These are phyloP conservation scores for Halcyon malimbica DNA, from an alignment of 2,113 vertebrate species.

Conservation along the genomic window DNA sequence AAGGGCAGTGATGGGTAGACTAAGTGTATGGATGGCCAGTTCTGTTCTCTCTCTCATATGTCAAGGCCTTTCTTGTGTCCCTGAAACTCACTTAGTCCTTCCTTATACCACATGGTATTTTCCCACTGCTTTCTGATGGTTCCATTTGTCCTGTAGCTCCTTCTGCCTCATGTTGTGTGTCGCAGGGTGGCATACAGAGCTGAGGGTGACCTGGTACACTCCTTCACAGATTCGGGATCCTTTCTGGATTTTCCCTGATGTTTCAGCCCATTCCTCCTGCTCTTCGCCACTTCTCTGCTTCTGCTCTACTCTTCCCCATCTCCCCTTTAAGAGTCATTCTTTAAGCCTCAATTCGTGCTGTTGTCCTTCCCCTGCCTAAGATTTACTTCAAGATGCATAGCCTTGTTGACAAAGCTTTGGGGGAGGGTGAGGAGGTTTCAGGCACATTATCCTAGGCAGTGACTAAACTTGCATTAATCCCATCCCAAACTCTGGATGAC, in stretches of 20 bases:
- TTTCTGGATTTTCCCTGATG: not conserved
- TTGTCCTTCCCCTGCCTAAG: not conserved
- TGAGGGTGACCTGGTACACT: not conserved
- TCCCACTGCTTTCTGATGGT: not conserved
- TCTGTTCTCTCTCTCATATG: not conserved
- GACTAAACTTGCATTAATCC: not conserved
- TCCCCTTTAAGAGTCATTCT: not conserved
- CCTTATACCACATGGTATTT: not conserved
- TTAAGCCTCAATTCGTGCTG: accelerated
- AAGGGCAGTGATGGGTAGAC: not conserved
- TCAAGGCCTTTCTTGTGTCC: not conserved
- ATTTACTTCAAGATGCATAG: not conserved
- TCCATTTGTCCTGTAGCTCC: not conserved
- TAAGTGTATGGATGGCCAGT: not conserved
- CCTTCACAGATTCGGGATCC: not conserved
- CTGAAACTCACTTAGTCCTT: not conserved
- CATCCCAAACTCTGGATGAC: not conserved
- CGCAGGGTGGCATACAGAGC: not conserved
- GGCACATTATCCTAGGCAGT: not conserved
- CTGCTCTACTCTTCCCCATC: not conserved
- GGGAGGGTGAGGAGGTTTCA: not conserved
- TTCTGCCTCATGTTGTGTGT: not conserved
- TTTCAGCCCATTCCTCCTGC: not conserved
- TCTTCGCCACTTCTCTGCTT: not conserved
- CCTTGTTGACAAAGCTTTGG: not conserved